A percentile compares a stretch with the other conserved stretches of the same genome.
These are phyloP conservation scores for Drosophila neotestacea DNA, from an alignment of 2,888 invertebrate genomes.

Conservation along the genomic window DNA sequence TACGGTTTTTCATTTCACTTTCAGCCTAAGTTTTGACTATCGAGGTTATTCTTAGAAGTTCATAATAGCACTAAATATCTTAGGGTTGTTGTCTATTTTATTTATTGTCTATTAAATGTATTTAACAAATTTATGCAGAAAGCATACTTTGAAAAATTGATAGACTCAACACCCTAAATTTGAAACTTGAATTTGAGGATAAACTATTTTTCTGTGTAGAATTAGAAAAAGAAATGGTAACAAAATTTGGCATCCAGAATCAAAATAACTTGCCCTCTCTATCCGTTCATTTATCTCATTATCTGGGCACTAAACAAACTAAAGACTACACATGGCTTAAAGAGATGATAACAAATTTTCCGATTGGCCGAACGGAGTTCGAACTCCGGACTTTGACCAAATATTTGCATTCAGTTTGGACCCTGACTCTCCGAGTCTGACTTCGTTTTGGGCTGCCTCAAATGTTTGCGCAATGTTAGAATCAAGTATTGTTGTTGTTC, in stretches of 20 bases:
- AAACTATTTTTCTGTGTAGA: neutral
- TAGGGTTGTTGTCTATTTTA: too few relatives aligned
- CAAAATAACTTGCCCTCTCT: conserved; percentile 2
- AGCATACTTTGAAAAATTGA: too few relatives aligned
- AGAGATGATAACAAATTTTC: conserved; percentile 25
- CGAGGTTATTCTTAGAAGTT: too few relatives aligned
- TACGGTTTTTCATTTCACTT: too few relatives aligned
- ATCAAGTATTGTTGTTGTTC: conserved; percentile 27
- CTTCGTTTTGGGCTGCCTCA: conserved; percentile 25
- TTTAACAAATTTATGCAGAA: too few relatives aligned
- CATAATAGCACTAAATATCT: too few relatives aligned
- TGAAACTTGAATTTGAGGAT: too few relatives aligned
- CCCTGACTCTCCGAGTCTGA: conserved; percentile 34
- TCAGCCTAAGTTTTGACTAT: too few relatives aligned
- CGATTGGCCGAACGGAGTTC: conserved; percentile 26
- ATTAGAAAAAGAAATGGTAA: conserved; percentile 19
- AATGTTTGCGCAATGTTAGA: conserved; percentile 53
- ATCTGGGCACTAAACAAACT: conserved; percentile 17
- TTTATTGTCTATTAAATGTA: too few relatives aligned
- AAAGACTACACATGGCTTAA: neutral
- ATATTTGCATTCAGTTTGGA: conserved; percentile 68
- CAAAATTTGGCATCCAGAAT: conserved; percentile 21
- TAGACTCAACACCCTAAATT: too few relatives aligned
- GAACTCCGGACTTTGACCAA: conserved; percentile 45
- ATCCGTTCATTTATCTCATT: neutral